These are phyloP conservation scores for Conus canariensis DNA, from an alignment of 2,888 invertebrate species.

Conservation along the genomic window DNA sequence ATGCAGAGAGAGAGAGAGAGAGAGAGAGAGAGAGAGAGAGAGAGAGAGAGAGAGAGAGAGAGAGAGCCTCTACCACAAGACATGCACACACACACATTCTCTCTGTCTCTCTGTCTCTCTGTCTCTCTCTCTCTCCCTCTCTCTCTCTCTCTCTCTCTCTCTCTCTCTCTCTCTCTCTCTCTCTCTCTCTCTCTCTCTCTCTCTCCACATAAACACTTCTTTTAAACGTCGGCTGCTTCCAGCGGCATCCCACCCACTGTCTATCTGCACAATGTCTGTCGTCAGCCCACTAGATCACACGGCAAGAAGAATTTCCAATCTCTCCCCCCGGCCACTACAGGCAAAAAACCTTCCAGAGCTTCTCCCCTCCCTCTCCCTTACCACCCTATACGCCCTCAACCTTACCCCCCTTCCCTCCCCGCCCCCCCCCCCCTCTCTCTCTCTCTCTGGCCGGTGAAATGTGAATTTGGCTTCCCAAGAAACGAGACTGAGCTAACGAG, in stretches of 20 bases:
- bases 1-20: no score
- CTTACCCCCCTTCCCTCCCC: not conserved
- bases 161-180: not conserved
- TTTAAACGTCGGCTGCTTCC: not conserved
- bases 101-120: not conserved
- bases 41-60: no score
- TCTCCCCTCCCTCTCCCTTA: not conserved
- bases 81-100: not conserved
- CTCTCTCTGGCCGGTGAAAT: not conserved
- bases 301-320: not conserved
- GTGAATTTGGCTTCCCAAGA: no score
- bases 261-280: constrained; percentile 19
- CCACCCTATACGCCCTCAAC: not conserved
- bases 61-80: no score
- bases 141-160: not conserved
- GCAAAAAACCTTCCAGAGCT: not conserved
- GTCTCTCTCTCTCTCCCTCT: not conserved
- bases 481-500: no score
- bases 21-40: no score
- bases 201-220: not conserved
- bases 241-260: not conserved
- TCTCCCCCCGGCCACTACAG: not conserved
- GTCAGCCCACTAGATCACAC: not conserved
- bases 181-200: not conserved
- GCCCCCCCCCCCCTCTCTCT: not conserved